Percentiles rank a stretch among this genome's conserved stretches.
These are phyloP conservation scores for Tanypteryx hageni DNA, from an alignment of 2,888 invertebrate species.

Conservation along the genomic window DNA sequence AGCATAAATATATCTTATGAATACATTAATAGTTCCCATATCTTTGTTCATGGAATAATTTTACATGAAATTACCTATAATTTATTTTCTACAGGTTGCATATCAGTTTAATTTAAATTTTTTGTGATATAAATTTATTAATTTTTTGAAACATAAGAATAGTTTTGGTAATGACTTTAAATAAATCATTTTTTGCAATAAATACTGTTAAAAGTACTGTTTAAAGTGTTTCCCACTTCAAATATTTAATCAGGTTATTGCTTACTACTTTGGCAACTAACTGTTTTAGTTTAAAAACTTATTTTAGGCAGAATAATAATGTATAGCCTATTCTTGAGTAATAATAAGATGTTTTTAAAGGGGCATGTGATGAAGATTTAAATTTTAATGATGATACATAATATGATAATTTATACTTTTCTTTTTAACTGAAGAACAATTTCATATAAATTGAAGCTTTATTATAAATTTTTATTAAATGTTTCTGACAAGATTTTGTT, in stretches of 20 bases:
- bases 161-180: no score
- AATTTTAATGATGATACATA: background rate
- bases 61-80: no score
- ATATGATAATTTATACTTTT: no score
- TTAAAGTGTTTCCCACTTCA: background rate
- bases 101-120: no score
- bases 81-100: no score
- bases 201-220: no score
- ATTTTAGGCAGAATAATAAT: background rate
- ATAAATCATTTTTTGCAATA: no score
- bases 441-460: background rate
- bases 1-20: no score
- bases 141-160: no score
- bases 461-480: background rate
- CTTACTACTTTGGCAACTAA: background rate
- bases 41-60: no score
- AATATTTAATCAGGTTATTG: background rate
- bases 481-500: background rate
- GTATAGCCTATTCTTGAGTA: background rate
- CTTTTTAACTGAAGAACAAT: background rate
- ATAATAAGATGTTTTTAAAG: slow-evolving; percentile 9
- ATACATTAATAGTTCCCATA: no score
- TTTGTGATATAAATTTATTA: no score
- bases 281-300: background rate
- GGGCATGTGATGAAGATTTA: background rate